Evolutionary conservation across 2,888 invertebrate genomes (phyloP).

Genomic region (Callinectes sapidus): DNA sequence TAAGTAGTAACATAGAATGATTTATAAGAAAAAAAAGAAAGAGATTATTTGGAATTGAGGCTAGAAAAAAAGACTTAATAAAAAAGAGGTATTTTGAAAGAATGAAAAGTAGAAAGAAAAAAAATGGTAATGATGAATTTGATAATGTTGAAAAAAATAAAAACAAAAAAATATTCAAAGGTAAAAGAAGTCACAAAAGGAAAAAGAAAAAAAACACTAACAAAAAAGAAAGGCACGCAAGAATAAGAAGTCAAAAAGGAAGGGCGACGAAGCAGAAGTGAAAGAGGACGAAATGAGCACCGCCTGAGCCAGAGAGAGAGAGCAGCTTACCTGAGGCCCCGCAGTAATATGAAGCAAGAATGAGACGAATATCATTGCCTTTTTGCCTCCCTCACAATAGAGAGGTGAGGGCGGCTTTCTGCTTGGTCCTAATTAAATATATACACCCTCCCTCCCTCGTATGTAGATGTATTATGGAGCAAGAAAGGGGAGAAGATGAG

Average conservation of each 20-base stretch:
- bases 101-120: neutral
- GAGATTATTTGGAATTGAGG: neutral
- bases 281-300: neutral
- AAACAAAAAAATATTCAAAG: neutral
- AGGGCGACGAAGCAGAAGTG: neutral
- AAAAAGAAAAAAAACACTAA: neutral
- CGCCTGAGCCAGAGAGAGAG: neutral
- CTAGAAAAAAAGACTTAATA: neutral
- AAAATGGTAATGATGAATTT: neutral
- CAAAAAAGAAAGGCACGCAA: neutral
- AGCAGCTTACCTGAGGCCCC: neutral
- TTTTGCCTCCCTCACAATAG: neutral
- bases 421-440: neutral
- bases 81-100: neutral
- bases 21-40: neutral
- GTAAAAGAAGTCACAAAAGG: neutral
- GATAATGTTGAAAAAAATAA: neutral
- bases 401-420: neutral
- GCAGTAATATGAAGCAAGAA: neutral
- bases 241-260: neutral
- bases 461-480: neutral
- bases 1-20: neutral
- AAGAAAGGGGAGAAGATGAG: neutral
- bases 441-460: neutral
- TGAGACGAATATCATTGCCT: neutral